Base-by-base conservation (phyloP, 2,888 invertebrate species). In the Zele albiditarsus region DNA sequence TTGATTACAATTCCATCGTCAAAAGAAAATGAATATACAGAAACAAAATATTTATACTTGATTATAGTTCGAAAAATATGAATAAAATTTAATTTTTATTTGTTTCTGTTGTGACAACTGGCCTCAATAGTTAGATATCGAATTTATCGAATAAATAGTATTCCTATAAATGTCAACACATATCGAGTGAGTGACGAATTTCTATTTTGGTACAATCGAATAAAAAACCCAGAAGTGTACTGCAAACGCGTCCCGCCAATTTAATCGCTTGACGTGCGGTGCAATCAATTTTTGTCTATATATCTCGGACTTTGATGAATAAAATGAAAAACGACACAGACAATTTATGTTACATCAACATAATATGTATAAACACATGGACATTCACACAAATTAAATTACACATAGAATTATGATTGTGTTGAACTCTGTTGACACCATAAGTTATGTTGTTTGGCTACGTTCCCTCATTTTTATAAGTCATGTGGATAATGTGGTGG, bases 141-240 rank as follows among this genome's bases (percentile, higher is more conserved):
- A 63, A 38, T 63, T 63, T 33, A 63, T 63, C 6, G 33, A 20
- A 27, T 20, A 20, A 63, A n/a, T 12, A 10, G 2, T 0, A 33
- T n/a, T 63, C 38, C 20, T 20, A 38, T 63, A 63, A 63, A n/a
- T 33, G 63, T 33, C 23, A 20, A 33, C 23, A 23, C 6, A 38
- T 33, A 53, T 53, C 20, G 3, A 53, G 10, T 20, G 20, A 20
- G 63, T 63, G 63, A 63, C 38, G 63, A 63, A 63, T 38, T 63
- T 63, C 20, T 33, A 20, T 33, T n/a, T 33, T n/a, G 6, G 20
- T 23, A 2, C 31, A 63, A 63, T 63, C 1, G 20, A 63, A 33
- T 63, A 20, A 10, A 2, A 4, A 8, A 20, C 8, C 20, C 53
- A 53, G 20, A 46, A 16, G 16, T 46, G n/a, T n/a, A n/a, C 3